Evolutionary conservation across 2,888 invertebrate species (phyloP), one percentile per base, ranked within the genome.

Genomic region (Prosopocoilus inquinatus): DNA sequence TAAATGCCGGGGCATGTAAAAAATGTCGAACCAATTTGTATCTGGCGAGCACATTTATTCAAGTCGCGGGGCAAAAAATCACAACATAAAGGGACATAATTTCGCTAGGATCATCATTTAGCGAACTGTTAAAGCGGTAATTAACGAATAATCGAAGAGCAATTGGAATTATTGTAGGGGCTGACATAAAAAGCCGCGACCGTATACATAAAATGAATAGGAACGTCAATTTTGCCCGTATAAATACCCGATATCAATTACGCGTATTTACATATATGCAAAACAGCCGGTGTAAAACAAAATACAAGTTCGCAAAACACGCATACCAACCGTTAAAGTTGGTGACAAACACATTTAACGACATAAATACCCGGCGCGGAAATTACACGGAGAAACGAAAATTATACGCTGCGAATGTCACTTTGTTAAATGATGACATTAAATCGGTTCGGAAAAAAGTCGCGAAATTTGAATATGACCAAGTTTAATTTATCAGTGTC

Each of bases 401-500:
- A 61, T 58, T 61, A 58, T 56, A 57, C 50, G 57, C 63, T 63
- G 63, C 53, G 55, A 53, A 51, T 63, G 63, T 60, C 63, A 63
- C 55, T 59, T 63, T 58, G 57, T 47, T 62, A 60, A 63, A 63
- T 63, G 58, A 58, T 54, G 60, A 57, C 55, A 60, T 59, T 60
- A 60, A 65, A 64, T 62, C 59, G 58, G 61, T 59, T 16, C 49
- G 49, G 13, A 15, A 62, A 66, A 66, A 64, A 66, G 58, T 61
- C 59, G 58, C 60, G 57, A 61, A 61, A 64, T 64, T 63, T 63
- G 63, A 60, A 62, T 61, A 60, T 54, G 60, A 57, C 54, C 57
- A 60, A 60, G 54, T 59, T 52, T 59, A 56, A 67, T 67, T 57
- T 62, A 64, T 67, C 67, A 66, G 61, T 65, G 67, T 67, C 67